Percentiles rank a stretch among this genome's conserved stretches.
Evolutionary conservation across 2,888 invertebrate genomes (phyloP).

Genomic region (Prosopocoilus inquinatus): DNA sequence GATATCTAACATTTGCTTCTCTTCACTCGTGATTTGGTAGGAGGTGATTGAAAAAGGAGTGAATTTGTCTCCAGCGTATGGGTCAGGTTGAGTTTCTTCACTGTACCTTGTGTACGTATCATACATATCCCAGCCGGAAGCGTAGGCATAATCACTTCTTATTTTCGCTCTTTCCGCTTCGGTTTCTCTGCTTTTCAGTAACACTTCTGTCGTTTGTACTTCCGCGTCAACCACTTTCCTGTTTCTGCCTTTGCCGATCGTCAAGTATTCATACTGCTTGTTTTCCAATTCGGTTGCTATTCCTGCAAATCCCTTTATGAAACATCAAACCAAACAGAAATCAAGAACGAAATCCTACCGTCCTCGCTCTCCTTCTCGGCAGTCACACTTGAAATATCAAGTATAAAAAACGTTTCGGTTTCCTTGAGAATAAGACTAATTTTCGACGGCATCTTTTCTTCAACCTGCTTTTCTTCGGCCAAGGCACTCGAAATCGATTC

Average conservation of each 20-base stretch:
- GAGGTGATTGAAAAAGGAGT: too few species aligned
- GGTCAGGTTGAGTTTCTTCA: conserved; percentile 39
- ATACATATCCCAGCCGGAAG: conserved; percentile 76
- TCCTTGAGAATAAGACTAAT: conserved; percentile 65
- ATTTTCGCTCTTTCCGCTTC: conserved; percentile 56
- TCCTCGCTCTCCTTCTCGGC: conserved; percentile 61
- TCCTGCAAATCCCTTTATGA: conserved; percentile 39
- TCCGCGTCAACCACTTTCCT: conserved; percentile 66
- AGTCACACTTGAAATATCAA: conserved; percentile 64
- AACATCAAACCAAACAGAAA: background rate
- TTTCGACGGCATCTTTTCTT: conserved; percentile 52
- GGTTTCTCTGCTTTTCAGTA: conserved; percentile 65
- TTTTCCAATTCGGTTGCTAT: conserved; percentile 61
- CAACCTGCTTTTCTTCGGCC: too few species aligned
- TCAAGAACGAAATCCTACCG: conserved; percentile 27
- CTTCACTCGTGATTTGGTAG: conserved; percentile 35
- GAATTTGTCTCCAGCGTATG: conserved; percentile 31
- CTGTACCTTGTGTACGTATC: conserved; percentile 58
- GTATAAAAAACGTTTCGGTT: conserved; percentile 63
- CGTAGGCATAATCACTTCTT: conserved; percentile 61
- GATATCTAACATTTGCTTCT: conserved; percentile 45
- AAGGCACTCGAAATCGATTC: background rate
- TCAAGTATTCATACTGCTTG: conserved; percentile 64
- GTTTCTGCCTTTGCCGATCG: conserved; percentile 65
- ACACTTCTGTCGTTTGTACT: conserved; percentile 64